A percentile compares a stretch with the other conserved stretches of the same genome.
phyloP scores from a whole-genome alignment of 2,888 invertebrate genomes.

The Micropterix aruncella region DNA sequence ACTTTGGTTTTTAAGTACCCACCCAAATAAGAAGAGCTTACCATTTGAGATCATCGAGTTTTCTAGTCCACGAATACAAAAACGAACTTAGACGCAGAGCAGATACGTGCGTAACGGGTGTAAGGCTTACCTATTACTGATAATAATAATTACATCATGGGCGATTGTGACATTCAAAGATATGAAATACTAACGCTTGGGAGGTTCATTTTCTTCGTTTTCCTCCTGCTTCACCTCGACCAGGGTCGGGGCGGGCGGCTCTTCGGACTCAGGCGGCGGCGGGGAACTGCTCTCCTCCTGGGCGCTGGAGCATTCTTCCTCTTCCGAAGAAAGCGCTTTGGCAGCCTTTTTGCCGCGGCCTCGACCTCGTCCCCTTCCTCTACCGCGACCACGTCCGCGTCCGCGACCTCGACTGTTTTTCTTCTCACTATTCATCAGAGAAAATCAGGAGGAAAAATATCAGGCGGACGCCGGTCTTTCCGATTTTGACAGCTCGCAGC shows the following conservation, averaged over 20 bases:
- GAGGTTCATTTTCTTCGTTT: slow-evolving; percentile 31
- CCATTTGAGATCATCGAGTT: too few species aligned
- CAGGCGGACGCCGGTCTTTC: too few species aligned
- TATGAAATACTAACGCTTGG: slow-evolving; percentile 34
- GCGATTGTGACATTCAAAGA: too few species aligned
- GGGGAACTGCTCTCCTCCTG: slow-evolving; percentile 23
- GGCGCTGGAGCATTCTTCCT: slow-evolving; percentile 36
- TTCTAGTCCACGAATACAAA: too few species aligned
- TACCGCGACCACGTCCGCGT: slow-evolving; percentile 64
- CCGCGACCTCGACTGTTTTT: slow-evolving; percentile 58
- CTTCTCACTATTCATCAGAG: slow-evolving; percentile 36
- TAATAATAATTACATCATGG: too few species aligned
- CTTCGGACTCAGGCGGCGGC: slow-evolving; percentile 38
- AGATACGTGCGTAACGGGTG: too few species aligned
- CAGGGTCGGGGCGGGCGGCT: slow-evolving; percentile 16
- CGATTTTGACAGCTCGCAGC: too few species aligned
- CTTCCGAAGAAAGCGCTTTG: slow-evolving; percentile 52
- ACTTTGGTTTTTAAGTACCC: too few species aligned
- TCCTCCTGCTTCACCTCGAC: slow-evolving; percentile 32
- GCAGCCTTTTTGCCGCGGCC: slow-evolving; percentile 62
- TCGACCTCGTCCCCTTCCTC: slow-evolving; percentile 56
- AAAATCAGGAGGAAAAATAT: too few species aligned
- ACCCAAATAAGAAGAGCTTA: too few species aligned
- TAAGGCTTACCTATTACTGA: too few species aligned
- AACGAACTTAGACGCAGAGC: too few species aligned